Evolutionary conservation across 2,888 invertebrate genomes (phyloP).

Genomic region (Eupithecia subumbrata): DNA sequence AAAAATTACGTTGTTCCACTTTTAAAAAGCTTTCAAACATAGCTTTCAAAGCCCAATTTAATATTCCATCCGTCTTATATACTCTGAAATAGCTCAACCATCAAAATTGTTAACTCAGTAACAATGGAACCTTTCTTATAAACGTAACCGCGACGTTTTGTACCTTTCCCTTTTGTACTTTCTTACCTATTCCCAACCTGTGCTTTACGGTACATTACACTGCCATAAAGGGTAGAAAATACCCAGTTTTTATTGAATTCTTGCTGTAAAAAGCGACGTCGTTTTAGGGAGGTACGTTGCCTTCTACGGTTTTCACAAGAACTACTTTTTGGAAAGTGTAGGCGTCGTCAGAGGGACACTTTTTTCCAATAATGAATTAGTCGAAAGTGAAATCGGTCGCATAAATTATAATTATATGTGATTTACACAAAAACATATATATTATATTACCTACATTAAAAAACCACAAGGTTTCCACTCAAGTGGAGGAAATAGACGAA

Average conservation of each 20-base stretch:
- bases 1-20: background rate
- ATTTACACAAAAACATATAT: too few species aligned
- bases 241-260: slow-evolving; percentile 42
- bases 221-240: slow-evolving; percentile 42
- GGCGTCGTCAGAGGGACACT: background rate
- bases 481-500: too few species aligned
- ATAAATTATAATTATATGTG: background rate
- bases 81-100: slow-evolving; percentile 24
- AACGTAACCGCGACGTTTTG: slow-evolving; percentile 38
- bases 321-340: background rate
- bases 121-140: slow-evolving; percentile 35
- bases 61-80: slow-evolving; percentile 18
- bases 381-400: background rate
- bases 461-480: too few species aligned
- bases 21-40: slow-evolving; percentile 6
- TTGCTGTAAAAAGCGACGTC: slow-evolving; percentile 27
- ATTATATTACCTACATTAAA: too few species aligned
- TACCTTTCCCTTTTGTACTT: slow-evolving; percentile 40
- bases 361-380: too few species aligned
- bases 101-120: slow-evolving; percentile 30
- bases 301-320: background rate
- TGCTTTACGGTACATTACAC: slow-evolving; percentile 48
- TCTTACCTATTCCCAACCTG: slow-evolving; percentile 42
- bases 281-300: slow-evolving; percentile 4
- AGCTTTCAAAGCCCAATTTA: background rate